Evolutionary conservation across 2,113 vertebrate genomes (phyloP).

Genomic region (Desmodus rotundus): DNA sequence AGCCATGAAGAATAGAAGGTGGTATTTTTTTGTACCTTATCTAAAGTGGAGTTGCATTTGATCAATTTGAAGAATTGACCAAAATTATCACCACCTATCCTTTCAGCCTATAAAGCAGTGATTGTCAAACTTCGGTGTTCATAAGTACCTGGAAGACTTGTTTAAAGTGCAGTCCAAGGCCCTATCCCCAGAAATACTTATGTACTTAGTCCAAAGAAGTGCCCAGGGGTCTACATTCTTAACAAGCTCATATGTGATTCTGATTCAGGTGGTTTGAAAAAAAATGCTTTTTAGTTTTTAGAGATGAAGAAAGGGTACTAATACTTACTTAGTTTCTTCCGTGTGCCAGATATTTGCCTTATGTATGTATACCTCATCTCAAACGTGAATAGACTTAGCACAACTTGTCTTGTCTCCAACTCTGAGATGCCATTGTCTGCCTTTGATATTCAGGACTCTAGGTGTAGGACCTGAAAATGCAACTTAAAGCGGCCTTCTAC

Average conservation of each 20-base stretch:
- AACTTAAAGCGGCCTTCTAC: not conserved
- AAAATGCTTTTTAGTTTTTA: not conserved
- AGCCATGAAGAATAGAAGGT: not conserved
- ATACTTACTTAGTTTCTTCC: not conserved
- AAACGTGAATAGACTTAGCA: not conserved
- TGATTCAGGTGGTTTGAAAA: not conserved
- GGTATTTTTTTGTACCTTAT: not conserved
- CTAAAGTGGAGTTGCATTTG: not conserved
- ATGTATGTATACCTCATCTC: not conserved
- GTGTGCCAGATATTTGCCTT: not conserved
- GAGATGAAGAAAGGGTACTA: not conserved
- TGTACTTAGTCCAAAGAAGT: not conserved
- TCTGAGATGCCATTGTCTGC: not conserved
- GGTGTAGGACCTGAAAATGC: not conserved
- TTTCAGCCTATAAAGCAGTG: constrained; percentile 3
- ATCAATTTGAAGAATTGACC: not conserved
- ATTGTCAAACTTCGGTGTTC: constrained; percentile 2
- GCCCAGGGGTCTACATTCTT: not conserved
- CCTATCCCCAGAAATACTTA: not conserved
- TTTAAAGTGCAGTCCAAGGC: not conserved
- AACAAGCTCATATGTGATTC: not conserved
- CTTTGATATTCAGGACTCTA: not conserved
- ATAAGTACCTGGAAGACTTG: not conserved
- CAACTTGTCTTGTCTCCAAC: not conserved
- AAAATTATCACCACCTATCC: not conserved